Base-by-base conservation (phyloP, 2,797 vertebrate species). In the Enoplosus armatus region DNA sequence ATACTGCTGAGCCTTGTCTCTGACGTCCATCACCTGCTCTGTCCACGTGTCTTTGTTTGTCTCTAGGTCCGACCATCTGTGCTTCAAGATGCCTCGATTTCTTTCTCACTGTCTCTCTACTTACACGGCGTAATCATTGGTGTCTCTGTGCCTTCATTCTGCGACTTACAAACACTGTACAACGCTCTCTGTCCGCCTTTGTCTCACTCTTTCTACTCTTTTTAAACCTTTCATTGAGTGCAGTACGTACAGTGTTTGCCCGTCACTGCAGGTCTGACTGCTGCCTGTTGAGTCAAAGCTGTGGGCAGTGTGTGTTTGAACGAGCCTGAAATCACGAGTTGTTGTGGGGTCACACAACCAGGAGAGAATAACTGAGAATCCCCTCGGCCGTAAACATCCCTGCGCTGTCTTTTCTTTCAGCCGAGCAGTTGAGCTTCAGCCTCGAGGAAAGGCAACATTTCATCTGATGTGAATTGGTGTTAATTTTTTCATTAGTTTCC, bases 401-500 rank as follows among this genome's bases (percentile, higher is more conserved):
- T 29, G 29, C 51, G 1, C 20, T 7, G 9, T 45, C 12, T 63
- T 53, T 50, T 72, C 54, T 75, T 54, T 68, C 65, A 67, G 62
- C 55, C 2, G 16, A 60, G 51, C 82, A 60, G 55, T 80, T 75
- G 75, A 82, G 66, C 72, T 86, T 66, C 68, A 63, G 68, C 79
- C 67, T 82, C 6, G 18, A 82, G 70, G 54, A 78, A 66, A 67
- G n/a, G 15, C 18, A 73, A 18, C 26, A 45, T 82, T 77, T 82
- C 73, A 75, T 73, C n/a, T n/a, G n/a, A n/a, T n/a, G n/a, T n/a
- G n/a, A n/a, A n/a, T n/a, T n/a, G n/a, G 3, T 61, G 22, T 54
- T 55, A 1, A 12, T 71, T 45, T 33, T 45, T 63, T 39, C 53
- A 5, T 37, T 35, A 5, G 27, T 72, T 60, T 75, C 39, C 47